phyloP scores from a whole-genome alignment of 2,797 vertebrate genomes.

The Pampus argenteus region DNA sequence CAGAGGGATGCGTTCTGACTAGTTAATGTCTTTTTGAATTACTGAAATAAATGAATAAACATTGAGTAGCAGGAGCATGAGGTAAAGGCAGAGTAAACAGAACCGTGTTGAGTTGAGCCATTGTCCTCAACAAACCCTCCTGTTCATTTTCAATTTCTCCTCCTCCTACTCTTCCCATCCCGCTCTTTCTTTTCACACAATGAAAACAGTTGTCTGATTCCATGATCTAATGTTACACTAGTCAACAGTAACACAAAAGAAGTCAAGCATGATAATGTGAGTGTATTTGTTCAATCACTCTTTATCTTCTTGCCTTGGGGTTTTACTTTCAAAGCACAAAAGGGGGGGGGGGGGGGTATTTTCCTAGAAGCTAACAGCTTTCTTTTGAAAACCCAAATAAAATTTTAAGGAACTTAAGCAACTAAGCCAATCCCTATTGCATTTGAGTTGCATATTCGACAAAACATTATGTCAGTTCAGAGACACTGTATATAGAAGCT shows the following conservation, averaged over 20 bases:
- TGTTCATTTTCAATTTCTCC: constrained; percentile 21
- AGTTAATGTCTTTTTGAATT: constrained; percentile 28
- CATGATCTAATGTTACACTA: constrained; percentile 64
- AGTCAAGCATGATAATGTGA: constrained; percentile 27
- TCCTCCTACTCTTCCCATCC: constrained; percentile 17
- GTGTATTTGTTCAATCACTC: constrained; percentile 14
- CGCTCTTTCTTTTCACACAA: constrained; percentile 41
- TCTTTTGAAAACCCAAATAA: no score
- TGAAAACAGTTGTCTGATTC: constrained; percentile 66
- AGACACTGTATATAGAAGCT: neutral
- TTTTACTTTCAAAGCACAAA: constrained; percentile 9
- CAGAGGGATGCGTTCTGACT: constrained; percentile 9
- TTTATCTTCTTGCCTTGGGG: constrained; percentile 5
- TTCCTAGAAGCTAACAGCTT: no score
- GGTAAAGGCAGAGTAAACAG: constrained; percentile 66
- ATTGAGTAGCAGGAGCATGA: constrained; percentile 51
- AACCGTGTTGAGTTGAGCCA: constrained; percentile 53
- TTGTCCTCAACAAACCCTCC: constrained; percentile 72
- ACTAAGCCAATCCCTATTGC: neutral
- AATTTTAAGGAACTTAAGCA: constrained; percentile 5
- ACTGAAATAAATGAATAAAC: constrained; percentile 56
- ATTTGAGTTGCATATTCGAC: neutral
- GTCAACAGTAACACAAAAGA: constrained; percentile 48
- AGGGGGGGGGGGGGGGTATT: no score
- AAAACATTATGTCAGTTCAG: neutral